These are phyloP conservation scores for Azemiops feae DNA, from an alignment of 2,113 vertebrate genomes.

Conservation along the genomic window DNA sequence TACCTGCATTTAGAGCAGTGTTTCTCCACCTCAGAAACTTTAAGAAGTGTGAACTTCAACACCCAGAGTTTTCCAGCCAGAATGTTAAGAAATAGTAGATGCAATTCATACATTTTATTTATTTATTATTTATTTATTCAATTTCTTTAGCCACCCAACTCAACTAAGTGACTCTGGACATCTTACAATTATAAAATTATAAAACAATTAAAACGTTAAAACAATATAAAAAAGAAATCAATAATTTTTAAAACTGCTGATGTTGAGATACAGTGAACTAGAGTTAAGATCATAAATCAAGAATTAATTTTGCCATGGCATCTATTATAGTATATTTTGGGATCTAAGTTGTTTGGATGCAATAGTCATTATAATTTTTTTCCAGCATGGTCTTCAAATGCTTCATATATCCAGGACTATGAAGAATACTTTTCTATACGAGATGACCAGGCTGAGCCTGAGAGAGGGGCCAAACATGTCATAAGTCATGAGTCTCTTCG, in stretches of 20 bases:
- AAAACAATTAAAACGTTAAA: neutral
- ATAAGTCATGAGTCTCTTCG: neutral
- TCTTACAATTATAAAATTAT: neutral
- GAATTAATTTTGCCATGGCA: slow-evolving; percentile 29
- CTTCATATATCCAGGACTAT: slow-evolving; percentile 20
- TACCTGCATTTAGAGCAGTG: neutral
- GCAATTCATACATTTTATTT: neutral
- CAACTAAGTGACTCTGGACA: neutral
- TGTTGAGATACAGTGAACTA: neutral
- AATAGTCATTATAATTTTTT: slow-evolving; percentile 35
- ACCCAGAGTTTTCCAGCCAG: neutral
- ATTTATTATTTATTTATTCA: neutral
- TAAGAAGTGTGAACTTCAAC: neutral
- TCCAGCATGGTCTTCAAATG: slow-evolving; percentile 16
- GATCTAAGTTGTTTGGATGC: slow-evolving; percentile 31
- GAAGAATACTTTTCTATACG: neutral
- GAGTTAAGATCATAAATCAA: slow-evolving; percentile 23
- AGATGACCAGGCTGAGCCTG: neutral
- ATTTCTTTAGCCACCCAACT: neutral
- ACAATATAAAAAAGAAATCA: neutral
- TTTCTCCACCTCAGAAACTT: neutral
- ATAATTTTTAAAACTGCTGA: neutral
- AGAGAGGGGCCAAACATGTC: neutral
- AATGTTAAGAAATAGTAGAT: neutral
- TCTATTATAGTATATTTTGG: neutral